Conservation (phyloP, 53 echinoderm and acorn worm genomes). For the Patiria pectinifera region DNA sequence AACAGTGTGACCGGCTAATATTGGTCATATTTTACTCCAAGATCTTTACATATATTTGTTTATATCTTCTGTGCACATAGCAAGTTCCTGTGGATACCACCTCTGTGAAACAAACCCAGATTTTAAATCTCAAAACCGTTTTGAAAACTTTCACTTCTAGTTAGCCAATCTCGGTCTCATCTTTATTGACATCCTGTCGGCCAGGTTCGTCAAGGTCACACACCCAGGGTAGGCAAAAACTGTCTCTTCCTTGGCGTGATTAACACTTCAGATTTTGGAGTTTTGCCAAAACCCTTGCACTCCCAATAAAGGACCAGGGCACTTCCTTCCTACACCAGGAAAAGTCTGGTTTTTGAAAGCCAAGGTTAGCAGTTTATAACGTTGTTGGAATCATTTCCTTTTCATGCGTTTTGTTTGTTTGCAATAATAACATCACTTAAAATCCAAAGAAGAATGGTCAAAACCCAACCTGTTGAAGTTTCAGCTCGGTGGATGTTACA, state of each 20-base stretch:
- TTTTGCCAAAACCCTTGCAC: not conserved
- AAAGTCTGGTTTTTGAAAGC: constrained; percentile 15
- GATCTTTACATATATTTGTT: too few species aligned
- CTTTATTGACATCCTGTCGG: not conserved
- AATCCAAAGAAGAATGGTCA: too few species aligned
- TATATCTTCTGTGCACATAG: too few species aligned
- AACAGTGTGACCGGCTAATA: too few species aligned
- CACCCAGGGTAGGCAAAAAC: not conserved
- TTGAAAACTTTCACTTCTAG: not conserved
- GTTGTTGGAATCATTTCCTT: too few species aligned
- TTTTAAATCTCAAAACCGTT: not conserved
- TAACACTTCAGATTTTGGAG: not conserved
- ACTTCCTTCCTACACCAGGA: constrained; percentile 8
- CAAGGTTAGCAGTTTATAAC: not conserved
- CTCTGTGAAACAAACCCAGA: not conserved
- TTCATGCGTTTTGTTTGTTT: too few species aligned
- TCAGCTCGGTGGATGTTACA: too few species aligned
- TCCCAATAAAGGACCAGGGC: not conserved
- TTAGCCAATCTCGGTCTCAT: not conserved
- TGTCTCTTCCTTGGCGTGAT: not conserved
- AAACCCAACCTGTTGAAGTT: too few species aligned
- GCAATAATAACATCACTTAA: too few species aligned
- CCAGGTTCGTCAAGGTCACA: not conserved
- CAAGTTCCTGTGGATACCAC: too few species aligned
- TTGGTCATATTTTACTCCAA: too few species aligned